Conservation (phyloP, 2,888 invertebrate species). For the Myathropa florea region DNA sequence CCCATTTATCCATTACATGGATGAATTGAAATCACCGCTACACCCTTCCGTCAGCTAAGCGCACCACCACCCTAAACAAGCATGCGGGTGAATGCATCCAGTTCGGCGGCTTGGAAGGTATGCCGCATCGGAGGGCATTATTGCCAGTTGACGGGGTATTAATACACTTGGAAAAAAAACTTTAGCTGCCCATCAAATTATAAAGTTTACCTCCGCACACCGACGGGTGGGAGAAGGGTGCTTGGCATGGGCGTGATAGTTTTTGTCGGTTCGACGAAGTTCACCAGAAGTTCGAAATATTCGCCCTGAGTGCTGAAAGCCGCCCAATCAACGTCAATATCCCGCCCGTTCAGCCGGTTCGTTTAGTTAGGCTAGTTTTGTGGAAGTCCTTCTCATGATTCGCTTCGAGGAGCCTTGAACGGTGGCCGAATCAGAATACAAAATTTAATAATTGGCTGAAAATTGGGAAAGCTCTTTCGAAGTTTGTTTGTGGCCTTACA, state of each 20-base stretch:
- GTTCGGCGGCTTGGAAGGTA: not conserved
- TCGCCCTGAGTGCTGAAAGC: slow-evolving; percentile 41
- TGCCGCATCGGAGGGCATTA: slow-evolving; percentile 3
- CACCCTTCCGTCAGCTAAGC: not conserved
- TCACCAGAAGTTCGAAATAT: slow-evolving; percentile 53
- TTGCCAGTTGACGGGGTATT: slow-evolving; percentile 27
- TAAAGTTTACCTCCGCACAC: slow-evolving; percentile 39
- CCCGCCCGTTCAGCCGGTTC: not conserved
- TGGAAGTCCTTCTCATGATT: not conserved
- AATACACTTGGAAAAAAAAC: slow-evolving; percentile 42
- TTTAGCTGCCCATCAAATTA: slow-evolving; percentile 56
- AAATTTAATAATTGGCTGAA: slow-evolving; percentile 39
- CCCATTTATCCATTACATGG: not conserved
- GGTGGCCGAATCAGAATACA: not conserved
- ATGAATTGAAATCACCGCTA: not conserved
- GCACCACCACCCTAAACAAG: not conserved
- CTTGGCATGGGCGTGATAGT: slow-evolving; percentile 21
- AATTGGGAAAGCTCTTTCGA: slow-evolving; percentile 20
- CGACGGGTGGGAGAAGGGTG: not conserved
- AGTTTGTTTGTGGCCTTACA: slow-evolving; percentile 29
- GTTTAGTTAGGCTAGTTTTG: slow-evolving; percentile 23
- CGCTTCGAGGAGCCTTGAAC: not conserved
- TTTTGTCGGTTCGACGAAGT: slow-evolving; percentile 32
- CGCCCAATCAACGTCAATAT: slow-evolving; percentile 59
- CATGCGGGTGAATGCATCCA: not conserved